These are phyloP conservation scores for Cataglyphis albicans DNA, from an alignment of 2,888 invertebrate species.

Conservation along the genomic window DNA sequence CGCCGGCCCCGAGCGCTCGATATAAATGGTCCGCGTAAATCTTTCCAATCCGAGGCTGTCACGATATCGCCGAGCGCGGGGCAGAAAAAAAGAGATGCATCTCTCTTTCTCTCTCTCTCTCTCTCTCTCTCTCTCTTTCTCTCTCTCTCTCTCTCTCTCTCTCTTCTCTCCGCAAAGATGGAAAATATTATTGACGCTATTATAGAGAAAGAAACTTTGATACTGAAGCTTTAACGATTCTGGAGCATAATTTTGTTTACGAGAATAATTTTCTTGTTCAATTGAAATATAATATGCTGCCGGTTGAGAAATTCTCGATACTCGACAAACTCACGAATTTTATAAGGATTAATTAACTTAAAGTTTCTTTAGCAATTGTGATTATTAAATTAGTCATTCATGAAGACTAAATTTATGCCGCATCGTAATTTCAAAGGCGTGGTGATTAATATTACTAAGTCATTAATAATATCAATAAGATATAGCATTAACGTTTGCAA, in stretches of 20 bases:
- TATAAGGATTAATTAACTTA: not conserved
- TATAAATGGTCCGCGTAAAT: conserved; percentile 81
- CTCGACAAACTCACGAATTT: not conserved
- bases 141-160: not conserved
- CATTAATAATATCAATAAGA: conserved; percentile 39
- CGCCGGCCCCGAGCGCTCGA: conserved; percentile 68
- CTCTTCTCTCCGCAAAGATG: conserved; percentile 20
- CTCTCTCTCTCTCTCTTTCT: not conserved
- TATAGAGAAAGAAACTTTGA: conserved; percentile 19
- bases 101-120: not conserved
- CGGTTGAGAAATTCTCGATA: not conserved
- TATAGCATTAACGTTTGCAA: conserved; percentile 5
- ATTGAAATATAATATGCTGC: not conserved
- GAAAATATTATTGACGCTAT: conserved; percentile 40
- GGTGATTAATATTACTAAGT: conserved; percentile 34
- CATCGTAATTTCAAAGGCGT: conserved; percentile 9
- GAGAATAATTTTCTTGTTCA: not conserved
- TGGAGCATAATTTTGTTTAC: conserved; percentile 19
- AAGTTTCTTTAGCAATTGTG: not conserved
- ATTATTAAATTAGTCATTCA: conserved; percentile 20
- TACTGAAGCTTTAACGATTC: not conserved
- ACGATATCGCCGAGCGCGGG: not conserved
- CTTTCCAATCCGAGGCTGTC: conserved; percentile 56
- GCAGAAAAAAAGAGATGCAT: conserved; percentile 7
- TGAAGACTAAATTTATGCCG: conserved; percentile 23